phyloP scores from a whole-genome alignment of 2,888 invertebrate genomes.

The Euspilapteryx auroguttella region DNA sequence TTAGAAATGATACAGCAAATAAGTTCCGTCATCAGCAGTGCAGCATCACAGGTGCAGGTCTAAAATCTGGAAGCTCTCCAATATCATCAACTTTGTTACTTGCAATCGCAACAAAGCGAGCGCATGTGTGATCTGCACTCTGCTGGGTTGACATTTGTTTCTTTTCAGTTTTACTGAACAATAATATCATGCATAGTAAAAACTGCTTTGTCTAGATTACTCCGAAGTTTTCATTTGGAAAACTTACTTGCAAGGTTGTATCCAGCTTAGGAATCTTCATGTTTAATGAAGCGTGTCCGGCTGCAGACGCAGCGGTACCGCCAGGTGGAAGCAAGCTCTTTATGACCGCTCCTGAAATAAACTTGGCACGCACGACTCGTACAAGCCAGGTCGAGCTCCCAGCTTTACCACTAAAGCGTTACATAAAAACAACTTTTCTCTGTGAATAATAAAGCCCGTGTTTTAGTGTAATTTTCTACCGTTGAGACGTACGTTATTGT shows the following conservation, averaged over 20 bases:
- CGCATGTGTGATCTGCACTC: constrained; percentile 34
- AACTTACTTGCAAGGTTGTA: no score
- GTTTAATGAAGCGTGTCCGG: no score
- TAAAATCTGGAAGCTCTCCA: constrained; percentile 20
- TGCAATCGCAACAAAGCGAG: constrained; percentile 25
- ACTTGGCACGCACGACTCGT: constrained; percentile 32
- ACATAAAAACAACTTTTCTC: constrained; percentile 17
- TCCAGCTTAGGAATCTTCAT: no score
- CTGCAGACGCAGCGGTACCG: constrained; percentile 17
- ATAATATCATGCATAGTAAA: no score
- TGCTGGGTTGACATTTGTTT: constrained; percentile 30
- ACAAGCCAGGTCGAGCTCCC: constrained; percentile 22
- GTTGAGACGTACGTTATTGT: no score
- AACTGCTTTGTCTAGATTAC: no score
- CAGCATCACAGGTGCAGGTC: constrained; percentile 9
- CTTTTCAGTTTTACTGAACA: constrained; percentile 19
- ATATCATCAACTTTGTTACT: constrained; percentile 29
- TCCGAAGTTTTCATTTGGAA: no score
- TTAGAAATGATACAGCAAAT: no score
- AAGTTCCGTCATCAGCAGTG: no score
- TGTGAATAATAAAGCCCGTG: constrained; percentile 14
- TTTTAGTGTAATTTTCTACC: no score
- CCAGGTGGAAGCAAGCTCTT: constrained; percentile 32
- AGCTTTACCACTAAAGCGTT: constrained; percentile 13
- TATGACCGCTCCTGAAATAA: constrained; percentile 34